These are phyloP conservation scores for Hippoglossus hippoglossus DNA, from an alignment of 2,797 vertebrate genomes.

Conservation along the genomic window DNA sequence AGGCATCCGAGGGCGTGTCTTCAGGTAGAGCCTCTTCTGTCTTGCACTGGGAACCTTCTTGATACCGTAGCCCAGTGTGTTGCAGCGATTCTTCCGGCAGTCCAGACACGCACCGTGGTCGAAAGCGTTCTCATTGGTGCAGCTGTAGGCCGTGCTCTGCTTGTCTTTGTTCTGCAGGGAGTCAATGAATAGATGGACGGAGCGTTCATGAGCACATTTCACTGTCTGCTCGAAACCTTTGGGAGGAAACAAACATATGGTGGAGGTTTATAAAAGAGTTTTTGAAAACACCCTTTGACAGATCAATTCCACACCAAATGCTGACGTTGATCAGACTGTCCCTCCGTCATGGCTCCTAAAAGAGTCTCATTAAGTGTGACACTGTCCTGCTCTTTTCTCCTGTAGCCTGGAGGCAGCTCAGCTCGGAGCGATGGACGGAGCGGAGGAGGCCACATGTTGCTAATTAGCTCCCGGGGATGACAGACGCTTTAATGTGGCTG, in stretches of 20 bases:
- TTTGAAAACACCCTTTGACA: not conserved
- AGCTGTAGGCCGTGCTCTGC: constrained; percentile 91
- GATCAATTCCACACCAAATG: constrained; percentile 16
- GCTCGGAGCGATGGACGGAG: constrained; percentile 54
- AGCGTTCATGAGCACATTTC: constrained; percentile 95
- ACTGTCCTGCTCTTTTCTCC: constrained; percentile 32
- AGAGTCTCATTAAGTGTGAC: constrained; percentile 49
- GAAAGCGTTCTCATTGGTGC: constrained; percentile 88
- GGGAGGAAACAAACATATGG: not conserved
- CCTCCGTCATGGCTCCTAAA: constrained; percentile 49
- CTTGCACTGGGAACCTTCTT: constrained; percentile 69
- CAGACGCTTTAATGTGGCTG: constrained; percentile 76
- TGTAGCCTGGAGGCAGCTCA: constrained; percentile 73
- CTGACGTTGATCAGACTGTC: constrained; percentile 48
- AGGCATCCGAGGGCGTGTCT: constrained; percentile 88
- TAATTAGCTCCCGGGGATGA: constrained; percentile 78
- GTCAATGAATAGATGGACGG: constrained; percentile 94
- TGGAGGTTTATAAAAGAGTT: constrained; percentile 6
- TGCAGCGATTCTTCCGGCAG: constrained; percentile 91
- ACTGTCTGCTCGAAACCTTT: constrained; percentile 87
- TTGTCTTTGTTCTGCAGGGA: constrained; percentile 88
- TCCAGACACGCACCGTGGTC: constrained; percentile 90
- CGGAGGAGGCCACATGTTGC: constrained; percentile 58
- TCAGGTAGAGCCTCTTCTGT: constrained; percentile 88
- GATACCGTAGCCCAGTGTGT: constrained; percentile 90